phyloP scores from a whole-genome alignment of 2,888 invertebrate species.

The Synanthedon vespiformis region DNA sequence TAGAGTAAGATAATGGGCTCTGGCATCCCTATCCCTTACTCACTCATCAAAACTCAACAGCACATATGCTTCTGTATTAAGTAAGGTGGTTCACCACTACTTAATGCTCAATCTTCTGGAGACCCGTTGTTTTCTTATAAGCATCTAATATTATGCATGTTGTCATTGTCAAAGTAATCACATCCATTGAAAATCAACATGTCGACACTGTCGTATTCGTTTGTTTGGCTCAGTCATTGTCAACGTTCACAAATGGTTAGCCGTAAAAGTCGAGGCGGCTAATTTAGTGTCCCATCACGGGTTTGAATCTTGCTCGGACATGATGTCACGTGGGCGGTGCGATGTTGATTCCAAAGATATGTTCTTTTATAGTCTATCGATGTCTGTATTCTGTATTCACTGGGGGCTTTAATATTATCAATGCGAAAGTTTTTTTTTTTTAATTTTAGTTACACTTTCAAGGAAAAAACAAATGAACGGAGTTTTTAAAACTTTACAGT shows the following conservation, averaged over 20 bases:
- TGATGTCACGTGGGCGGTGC: conserved; percentile 45
- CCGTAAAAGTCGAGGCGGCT: conserved; percentile 47
- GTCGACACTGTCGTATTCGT: conserved; percentile 21
- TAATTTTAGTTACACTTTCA: no score
- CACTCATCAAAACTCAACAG: no score
- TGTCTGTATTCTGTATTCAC: conserved; percentile 19
- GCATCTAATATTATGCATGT: conserved; percentile 1
- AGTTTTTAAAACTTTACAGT: no score
- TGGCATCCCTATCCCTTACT: no score
- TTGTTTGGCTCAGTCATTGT: conserved; percentile 37
- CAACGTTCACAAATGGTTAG: conserved; percentile 41
- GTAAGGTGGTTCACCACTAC: no score
- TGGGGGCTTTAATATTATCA: neutral
- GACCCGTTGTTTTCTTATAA: neutral
- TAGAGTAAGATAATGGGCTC: no score
- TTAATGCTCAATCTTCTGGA: no score
- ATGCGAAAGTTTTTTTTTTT: no score
- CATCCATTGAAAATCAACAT: conserved; percentile 29
- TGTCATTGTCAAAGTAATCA: conserved; percentile 25
- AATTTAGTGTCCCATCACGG: conserved; percentile 48
- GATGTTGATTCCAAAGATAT: conserved; percentile 50
- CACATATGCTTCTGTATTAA: no score
- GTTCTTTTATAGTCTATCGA: conserved; percentile 13
- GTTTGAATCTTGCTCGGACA: conserved; percentile 36
- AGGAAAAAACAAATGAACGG: no score